Conservation (phyloP, 2,888 invertebrate species). For the Papilio elwesi region DNA sequence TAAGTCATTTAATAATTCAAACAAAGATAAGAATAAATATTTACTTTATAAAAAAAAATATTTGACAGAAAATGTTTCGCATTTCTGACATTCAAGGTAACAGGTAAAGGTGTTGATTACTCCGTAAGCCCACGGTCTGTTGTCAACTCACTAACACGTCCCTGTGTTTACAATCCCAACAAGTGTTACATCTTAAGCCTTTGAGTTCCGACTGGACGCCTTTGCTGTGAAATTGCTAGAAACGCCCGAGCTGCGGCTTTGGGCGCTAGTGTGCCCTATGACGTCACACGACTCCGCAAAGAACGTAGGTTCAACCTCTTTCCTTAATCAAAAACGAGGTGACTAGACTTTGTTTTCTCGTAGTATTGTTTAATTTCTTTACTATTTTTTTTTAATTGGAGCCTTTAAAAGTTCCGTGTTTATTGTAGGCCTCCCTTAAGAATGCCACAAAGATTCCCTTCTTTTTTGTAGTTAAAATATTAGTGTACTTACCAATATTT, state of each 20-base stretch:
- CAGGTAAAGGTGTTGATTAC: constrained; percentile 3
- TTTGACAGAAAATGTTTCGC: neutral
- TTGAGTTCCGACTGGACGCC: constrained; percentile 5
- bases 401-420: no score
- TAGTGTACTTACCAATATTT: no score
- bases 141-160: constrained; percentile 1
- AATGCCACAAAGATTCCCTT: no score
- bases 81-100: neutral
- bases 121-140: neutral
- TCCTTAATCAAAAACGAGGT: neutral
- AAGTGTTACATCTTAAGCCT: constrained; percentile 8
- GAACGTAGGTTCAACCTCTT: no score
- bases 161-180: constrained; percentile 1
- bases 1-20: no score
- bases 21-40: neutral
- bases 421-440: no score
- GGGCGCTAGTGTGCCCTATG: neutral
- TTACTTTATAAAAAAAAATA: neutral
- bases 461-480: no score
- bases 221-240: constrained; percentile 14
- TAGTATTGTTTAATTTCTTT: neutral
- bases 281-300: neutral
- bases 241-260: neutral
- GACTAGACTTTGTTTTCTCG: neutral
- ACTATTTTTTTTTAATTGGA: no score